Evolutionary conservation across 2,797 vertebrate species (phyloP), one percentile per base, ranked within the genome.

Genomic region (Dipus sagitta): DNA sequence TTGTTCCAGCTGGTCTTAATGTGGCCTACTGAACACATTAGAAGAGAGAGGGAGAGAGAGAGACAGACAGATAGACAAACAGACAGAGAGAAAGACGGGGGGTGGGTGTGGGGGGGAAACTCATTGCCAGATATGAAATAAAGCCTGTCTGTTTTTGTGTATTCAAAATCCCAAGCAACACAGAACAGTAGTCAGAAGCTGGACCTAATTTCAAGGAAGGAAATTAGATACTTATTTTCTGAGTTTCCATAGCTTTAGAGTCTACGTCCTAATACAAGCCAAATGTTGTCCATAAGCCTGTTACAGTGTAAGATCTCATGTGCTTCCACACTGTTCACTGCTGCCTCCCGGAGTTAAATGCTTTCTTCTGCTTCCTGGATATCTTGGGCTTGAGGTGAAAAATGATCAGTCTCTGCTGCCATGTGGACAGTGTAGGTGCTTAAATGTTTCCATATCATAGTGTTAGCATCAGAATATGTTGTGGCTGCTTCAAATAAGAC

Each of bases 401-500:
- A 97, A 96, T 62, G 94, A 89, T 97, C 96, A 0, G 75, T 85
- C 71, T 81, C 90, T 82, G 91, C 90, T 91, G 88, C 96, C 86
- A 32, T 47, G 80, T 92, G 97, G 92, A 84, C 94, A 93, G 94
- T 97, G 96, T 97, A 96, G 62, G 79, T 72, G 94, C 94, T 97
- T 96, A 96, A 97, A 89, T 96, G 95, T 71, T 96, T 95, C 86
- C 64, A 20, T 91, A 72, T 96, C 96, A 82, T 71, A 86, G 79
- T 2, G 42, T 82, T 97, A 91, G 95, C 95, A 95, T 97, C 93
- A 93, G 96, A 97, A 97, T 97, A 82, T 90, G 94, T 96, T 94
- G 96, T 97, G 96, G 92, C 86, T 97, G 93, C 95, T 97, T 97
- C 96, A 97, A 96, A 96, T 88, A 94, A 92, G 86, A 87, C 90